A percentile compares a stretch with the other conserved stretches of the same genome.
Evolutionary conservation across 2,113 vertebrate genomes (phyloP).

Genomic region (Mionectes macconnelli): DNA sequence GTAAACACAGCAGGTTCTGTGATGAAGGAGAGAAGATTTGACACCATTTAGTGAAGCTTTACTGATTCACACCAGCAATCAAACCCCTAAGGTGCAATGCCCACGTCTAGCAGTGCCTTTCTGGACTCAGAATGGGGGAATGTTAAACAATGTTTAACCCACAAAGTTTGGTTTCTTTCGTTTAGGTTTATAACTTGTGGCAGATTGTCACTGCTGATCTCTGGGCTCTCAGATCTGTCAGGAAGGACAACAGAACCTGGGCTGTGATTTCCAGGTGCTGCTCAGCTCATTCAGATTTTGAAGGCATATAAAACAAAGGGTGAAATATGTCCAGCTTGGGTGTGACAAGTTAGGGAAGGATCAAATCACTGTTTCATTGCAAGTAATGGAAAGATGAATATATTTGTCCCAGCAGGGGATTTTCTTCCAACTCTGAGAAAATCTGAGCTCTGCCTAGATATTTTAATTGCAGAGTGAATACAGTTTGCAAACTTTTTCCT

Average conservation of each 20-base stretch:
- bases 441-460: too few relatives aligned
- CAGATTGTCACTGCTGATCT: not conserved
- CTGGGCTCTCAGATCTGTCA: rapidly evolving
- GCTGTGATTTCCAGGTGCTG: not conserved
- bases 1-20: not conserved
- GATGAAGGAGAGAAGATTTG: not conserved
- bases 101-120: not conserved
- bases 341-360: too few relatives aligned
- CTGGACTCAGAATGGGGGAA: not conserved
- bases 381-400: too few relatives aligned
- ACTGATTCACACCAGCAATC: not conserved
- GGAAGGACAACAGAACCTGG: not conserved
- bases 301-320: too few relatives aligned
- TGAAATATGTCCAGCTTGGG: too few relatives aligned
- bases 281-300: too few relatives aligned
- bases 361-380: too few relatives aligned
- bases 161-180: not conserved
- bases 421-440: too few relatives aligned
- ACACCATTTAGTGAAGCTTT: not conserved
- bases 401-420: too few relatives aligned
- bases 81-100: not conserved
- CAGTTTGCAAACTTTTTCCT: too few relatives aligned
- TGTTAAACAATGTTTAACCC: not conserved
- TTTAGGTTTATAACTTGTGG: not conserved
- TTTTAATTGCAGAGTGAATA: too few relatives aligned